A percentile compares a stretch with the other conserved stretches of the same genome.
These are phyloP conservation scores for Crematogaster levior DNA, from an alignment of 2,888 invertebrate species.

Conservation along the genomic window DNA sequence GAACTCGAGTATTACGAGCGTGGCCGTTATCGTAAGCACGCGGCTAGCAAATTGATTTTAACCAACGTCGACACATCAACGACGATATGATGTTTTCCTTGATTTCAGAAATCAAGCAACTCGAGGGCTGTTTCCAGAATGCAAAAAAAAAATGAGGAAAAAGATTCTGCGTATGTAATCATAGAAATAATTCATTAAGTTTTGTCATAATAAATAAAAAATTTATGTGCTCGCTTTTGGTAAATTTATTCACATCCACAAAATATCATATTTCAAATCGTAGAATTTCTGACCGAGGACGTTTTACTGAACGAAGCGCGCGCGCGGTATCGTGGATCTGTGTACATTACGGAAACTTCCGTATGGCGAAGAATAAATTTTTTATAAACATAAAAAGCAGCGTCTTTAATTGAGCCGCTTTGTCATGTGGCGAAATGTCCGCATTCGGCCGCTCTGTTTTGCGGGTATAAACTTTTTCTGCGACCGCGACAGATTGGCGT, in stretches of 20 bases:
- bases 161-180: neutral
- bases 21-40: slow-evolving; percentile 74
- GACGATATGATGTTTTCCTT: too few relatives aligned
- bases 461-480: slow-evolving; percentile 13
- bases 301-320: neutral
- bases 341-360: neutral
- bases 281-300: neutral
- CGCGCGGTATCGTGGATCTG: neutral
- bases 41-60: slow-evolving; percentile 72
- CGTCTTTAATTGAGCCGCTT: slow-evolving; percentile 47
- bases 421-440: slow-evolving; percentile 18
- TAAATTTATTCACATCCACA: neutral
- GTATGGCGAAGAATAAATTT: neutral
- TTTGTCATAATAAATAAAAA: slow-evolving; percentile 9
- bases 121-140: neutral
- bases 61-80: slow-evolving; percentile 43
- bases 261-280: neutral
- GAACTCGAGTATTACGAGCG: slow-evolving; percentile 62
- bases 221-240: neutral
- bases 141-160: neutral
- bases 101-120: neutral
- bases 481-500: slow-evolving; percentile 33
- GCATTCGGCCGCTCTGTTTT: slow-evolving; percentile 21
- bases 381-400: neutral
- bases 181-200: neutral